Base-by-base conservation (phyloP, 2,113 vertebrate genomes). In the Acrocephalus arundinaceus region DNA sequence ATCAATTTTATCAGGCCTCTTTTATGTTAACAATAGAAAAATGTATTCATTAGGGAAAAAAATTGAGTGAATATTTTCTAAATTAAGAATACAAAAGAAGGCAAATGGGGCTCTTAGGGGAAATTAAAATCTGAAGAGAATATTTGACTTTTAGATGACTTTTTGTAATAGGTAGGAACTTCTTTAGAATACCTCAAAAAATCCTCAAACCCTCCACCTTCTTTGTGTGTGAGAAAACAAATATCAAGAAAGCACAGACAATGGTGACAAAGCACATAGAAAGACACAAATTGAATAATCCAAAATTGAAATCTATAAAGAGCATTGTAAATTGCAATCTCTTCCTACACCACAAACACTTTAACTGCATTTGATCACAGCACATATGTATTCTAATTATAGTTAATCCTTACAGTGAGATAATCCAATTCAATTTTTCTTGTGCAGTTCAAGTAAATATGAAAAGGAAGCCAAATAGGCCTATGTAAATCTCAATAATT, bases 221-320 rank as follows among this genome's bases (percentile, higher is more conserved):
- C 10, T 59, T 63, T 37, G 2, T 59, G 8, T 45, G 12, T n/a
- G 15, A 66, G 62, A 58, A 85, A 87, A 15, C 4, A 75, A 61
- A 23, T 14, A 46, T 65, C 8, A 77, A 71, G 93, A 89, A 89
- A 52, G 9, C 31, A 71, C 11, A 83, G 63, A 37, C 35, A 83
- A 31, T 55, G 48, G 62, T 66, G 27, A 63, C 13, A 93, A 95
- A 95, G 55, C 28, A 72, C 55, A 89, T 12, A 88, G 30, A 92
- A 94, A 95, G 67, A 93, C 75, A 85, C 4, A 57, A 77, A 87
- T 16, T 87, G 33, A 96, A 73, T 80, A 89, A 89, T 89, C 39
- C 83, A 67, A 90, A 93, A 91, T 33, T 73, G 49, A 83, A 94
- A 88, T 67, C 51, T 68, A 4, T 52, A 22, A 31, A 81, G 76